Evolutionary conservation across 2,113 vertebrate species (phyloP).

Genomic region (Rallus limicola): DNA sequence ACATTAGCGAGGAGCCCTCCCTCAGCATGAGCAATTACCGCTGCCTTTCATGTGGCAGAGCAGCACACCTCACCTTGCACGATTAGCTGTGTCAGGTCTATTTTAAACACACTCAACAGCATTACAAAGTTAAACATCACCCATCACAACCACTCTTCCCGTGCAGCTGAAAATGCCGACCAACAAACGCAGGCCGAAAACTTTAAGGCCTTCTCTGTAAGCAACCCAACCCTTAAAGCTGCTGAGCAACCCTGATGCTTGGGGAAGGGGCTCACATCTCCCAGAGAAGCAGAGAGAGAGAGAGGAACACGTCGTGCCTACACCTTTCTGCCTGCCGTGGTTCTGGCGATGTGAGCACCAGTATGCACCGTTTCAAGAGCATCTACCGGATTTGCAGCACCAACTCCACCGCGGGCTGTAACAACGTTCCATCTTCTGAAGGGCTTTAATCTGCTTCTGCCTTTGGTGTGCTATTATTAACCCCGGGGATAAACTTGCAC

Average conservation of each 20-base stretch:
- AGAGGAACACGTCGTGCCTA: too few relatives aligned
- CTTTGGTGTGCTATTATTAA: slow-evolving; percentile 56
- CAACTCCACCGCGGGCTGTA: background rate
- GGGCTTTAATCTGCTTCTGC: slow-evolving; percentile 55
- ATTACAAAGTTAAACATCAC: background rate
- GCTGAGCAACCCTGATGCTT: background rate
- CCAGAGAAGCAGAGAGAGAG: fast-evolving
- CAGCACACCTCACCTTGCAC: background rate
- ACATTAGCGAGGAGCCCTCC: background rate
- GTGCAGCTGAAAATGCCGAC: background rate
- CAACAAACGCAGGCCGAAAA: background rate
- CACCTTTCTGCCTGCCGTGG: background rate
- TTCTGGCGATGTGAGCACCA: fast-evolving
- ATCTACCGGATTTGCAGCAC: background rate
- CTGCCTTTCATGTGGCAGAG: slow-evolving; percentile 48
- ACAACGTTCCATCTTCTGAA: background rate
- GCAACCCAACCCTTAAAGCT: background rate
- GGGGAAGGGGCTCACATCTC: fast-evolving
- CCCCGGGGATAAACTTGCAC: slow-evolving; percentile 25
- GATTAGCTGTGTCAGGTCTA: background rate
- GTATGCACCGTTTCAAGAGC: fast-evolving
- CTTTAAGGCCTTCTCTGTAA: background rate
- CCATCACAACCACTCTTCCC: background rate
- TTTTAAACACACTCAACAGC: slow-evolving; percentile 6
- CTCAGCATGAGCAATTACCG: background rate